Evolutionary conservation across 1,140 invertebrate genomes (phyloP), one percentile per base, ranked within the genome.

Genomic region (Parasteatoda tepidariorum): DNA sequence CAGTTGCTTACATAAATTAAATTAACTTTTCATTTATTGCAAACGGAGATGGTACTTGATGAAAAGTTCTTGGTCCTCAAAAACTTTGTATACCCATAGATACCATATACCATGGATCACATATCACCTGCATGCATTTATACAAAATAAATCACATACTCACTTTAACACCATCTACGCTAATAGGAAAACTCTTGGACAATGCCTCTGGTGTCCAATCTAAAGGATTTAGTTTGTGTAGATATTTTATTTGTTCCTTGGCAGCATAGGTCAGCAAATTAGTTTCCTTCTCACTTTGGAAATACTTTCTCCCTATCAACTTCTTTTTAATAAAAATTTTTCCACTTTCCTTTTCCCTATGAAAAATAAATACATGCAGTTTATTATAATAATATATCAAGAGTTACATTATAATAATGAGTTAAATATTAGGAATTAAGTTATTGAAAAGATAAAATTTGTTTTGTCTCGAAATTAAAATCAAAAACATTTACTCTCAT

Each of bases 181-280:
- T 91, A 22, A 93, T 92, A 55, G 95, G 95, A 91, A 96, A 97
- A 87, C 93, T 93, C 87, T 95, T 92, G 6, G 94, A 91, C 24
- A 97, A 89, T 84, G 87, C 92, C 81, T 94, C 92, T 3, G 92
- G 86, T 3, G 91, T 93, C 94, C 95, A 97, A 86, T 93, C 92
- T 38, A 92, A 89, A 13, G 94, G 92, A 89, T 95, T 90, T 18
- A 90, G 89, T 26, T 89, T 84, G 86, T 94, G 91, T 2, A 97
- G 89, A 84, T 92, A 91, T 64, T 92, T 89, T 64, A 97, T 96
- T 88, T 96, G 92, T 88, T 95, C 92, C 87, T 94, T 96, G 87
- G 96, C 95, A 84, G 92, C 91, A 90, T 93, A 95, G 0, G 94
- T 95, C 74, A 97, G 86, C n/a, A 97, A 91, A 86, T 92, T 94